Percentiles rank a stretch among this genome's conserved stretches.
These are phyloP conservation scores for Drosophila kambysellisi DNA, from an alignment of 2,888 invertebrate species.

Conservation along the genomic window DNA sequence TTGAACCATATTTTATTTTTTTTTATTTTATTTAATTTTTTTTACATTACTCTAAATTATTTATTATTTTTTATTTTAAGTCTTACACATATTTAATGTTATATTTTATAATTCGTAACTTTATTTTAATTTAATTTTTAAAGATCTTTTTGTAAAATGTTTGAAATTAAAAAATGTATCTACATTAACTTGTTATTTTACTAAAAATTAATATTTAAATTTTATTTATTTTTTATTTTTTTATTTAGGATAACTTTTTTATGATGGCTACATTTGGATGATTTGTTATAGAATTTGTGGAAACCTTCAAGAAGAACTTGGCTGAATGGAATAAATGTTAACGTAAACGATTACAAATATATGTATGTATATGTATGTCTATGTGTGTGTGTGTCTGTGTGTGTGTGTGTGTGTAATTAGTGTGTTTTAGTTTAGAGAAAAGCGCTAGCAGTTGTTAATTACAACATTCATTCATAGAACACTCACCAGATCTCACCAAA, in stretches of 20 bases:
- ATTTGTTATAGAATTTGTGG: background rate
- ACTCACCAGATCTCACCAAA: background rate
- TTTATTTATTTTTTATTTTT: too few relatives aligned
- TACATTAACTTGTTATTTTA: background rate
- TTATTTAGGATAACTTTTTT: background rate
- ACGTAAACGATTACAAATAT: too few relatives aligned
- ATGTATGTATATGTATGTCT: background rate
- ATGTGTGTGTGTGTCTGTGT: too few relatives aligned
- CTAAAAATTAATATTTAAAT: too few relatives aligned
- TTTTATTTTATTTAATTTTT: background rate
- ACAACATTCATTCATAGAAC: constrained; percentile 6
- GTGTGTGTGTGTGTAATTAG: constrained; percentile 1
- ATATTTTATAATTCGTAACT: too few relatives aligned
- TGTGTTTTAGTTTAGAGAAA: background rate
- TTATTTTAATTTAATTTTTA: too few relatives aligned
- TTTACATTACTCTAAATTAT: background rate
- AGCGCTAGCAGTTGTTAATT: constrained; percentile 3
- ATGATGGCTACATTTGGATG: background rate
- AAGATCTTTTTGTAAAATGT: too few relatives aligned
- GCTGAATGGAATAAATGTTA: background rate
- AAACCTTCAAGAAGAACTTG: background rate
- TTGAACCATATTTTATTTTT: background rate
- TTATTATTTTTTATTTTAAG: background rate
- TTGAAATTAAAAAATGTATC: background rate
- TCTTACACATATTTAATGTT: background rate